phyloP scores from a whole-genome alignment of 2,113 vertebrate genomes.

The Elephas maximus region DNA sequence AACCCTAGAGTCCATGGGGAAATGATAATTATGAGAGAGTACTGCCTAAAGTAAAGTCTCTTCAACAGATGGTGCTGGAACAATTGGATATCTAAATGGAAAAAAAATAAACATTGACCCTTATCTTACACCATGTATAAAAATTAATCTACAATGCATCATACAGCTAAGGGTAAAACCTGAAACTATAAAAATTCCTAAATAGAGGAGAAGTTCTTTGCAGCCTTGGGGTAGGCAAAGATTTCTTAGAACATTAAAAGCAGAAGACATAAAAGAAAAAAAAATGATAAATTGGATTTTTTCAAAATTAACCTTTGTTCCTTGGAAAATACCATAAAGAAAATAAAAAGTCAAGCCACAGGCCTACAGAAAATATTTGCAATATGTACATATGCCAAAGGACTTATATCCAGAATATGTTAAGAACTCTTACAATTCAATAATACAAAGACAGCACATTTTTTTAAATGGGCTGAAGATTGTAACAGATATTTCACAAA shows the following conservation, averaged over 20 bases:
- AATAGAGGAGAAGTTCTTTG: neutral
- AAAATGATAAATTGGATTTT: neutral
- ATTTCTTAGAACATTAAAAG: slow-evolving; percentile 4
- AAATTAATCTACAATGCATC: slow-evolving; percentile 4
- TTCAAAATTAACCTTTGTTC: neutral
- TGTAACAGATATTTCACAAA: neutral
- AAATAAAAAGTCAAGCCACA: neutral
- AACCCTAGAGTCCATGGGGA: neutral
- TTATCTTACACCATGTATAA: neutral
- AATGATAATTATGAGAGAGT: neutral
- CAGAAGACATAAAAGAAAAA: neutral
- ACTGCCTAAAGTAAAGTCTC: neutral
- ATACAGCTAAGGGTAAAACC: neutral
- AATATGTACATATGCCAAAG: neutral
- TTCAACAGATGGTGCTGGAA: neutral
- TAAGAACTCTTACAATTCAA: neutral
- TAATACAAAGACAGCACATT: neutral
- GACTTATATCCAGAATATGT: neutral
- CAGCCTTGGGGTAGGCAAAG: neutral
- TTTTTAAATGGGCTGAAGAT: neutral
- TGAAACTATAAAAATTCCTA: neutral
- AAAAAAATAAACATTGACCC: neutral
- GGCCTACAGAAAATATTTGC: neutral
- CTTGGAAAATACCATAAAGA: neutral
- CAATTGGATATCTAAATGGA: neutral